Percentiles rank a stretch among this genome's conserved stretches.
These are phyloP conservation scores for Zaprionus gabonicus DNA, from an alignment of 1,140 invertebrate genomes.

Conservation along the genomic window DNA sequence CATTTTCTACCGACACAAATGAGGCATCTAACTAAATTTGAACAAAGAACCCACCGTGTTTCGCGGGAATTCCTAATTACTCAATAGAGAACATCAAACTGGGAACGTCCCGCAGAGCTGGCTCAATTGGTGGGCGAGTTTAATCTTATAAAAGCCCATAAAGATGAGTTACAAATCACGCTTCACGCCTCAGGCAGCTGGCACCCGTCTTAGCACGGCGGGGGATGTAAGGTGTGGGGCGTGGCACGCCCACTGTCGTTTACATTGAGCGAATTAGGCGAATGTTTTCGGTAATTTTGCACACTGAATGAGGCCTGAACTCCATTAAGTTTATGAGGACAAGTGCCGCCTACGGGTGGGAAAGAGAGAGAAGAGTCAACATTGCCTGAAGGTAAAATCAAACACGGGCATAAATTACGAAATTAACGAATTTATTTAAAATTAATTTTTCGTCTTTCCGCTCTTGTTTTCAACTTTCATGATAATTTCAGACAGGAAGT, in stretches of 20 bases:
- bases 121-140: conserved; percentile 4
- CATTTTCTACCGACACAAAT: conserved; percentile 3
- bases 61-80: conserved; percentile 54
- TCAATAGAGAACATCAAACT: conserved; percentile 49
- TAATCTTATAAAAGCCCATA: conserved; percentile 60
- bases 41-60: conserved; percentile 17
- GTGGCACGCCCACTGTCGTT: conserved; percentile 4
- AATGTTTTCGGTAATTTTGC: conserved; percentile 67
- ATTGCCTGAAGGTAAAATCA: conserved; percentile 26
- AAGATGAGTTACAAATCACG: conserved; percentile 54
- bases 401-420: conserved; percentile 63
- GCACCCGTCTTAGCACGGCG: neutral
- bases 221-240: neutral
- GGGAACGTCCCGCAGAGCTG: conserved; percentile 3
- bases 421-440: conserved; percentile 66
- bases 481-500: conserved; percentile 54
- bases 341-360: conserved; percentile 33
- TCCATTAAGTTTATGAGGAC: conserved; percentile 70
- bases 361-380: neutral
- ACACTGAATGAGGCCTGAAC: conserved; percentile 59
- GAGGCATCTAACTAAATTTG: conserved; percentile 2
- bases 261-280: conserved; percentile 46
- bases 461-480: conserved; percentile 43
- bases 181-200: neutral
- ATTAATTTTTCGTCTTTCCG: conserved; percentile 64